Percentiles rank a stretch among this genome's conserved stretches.
Evolutionary conservation across 2,888 invertebrate genomes (phyloP).

Genomic region (Xestia xanthographa): DNA sequence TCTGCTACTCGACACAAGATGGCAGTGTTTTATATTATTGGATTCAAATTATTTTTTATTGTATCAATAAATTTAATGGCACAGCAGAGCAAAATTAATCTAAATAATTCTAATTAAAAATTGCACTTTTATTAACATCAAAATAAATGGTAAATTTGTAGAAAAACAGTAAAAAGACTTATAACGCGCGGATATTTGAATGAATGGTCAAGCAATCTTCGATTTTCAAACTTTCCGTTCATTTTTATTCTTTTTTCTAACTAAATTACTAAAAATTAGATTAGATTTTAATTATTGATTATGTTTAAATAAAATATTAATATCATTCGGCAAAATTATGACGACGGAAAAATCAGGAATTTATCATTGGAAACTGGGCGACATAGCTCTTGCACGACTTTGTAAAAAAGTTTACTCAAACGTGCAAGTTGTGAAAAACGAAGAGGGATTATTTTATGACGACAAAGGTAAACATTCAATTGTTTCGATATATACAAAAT

Average conservation of each 20-base stretch:
- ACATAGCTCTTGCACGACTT: slow-evolving; percentile 83
- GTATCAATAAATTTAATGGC: neutral
- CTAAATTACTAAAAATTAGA: neutral
- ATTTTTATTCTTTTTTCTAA: neutral
- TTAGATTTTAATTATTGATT: neutral
- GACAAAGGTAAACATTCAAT: slow-evolving; percentile 80
- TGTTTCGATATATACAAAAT: slow-evolving; percentile 43
- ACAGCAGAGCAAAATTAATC: neutral
- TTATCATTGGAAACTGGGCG: slow-evolving; percentile 86
- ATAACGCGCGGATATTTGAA: slow-evolving; percentile 58
- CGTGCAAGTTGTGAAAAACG: slow-evolving; percentile 84
- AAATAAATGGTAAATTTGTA: neutral
- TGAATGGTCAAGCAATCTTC: slow-evolving; percentile 34
- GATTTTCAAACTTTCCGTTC: slow-evolving; percentile 22
- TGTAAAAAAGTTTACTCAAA: slow-evolving; percentile 84
- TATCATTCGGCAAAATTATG: slow-evolving; percentile 38
- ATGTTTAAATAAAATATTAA: neutral
- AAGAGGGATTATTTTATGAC: slow-evolving; percentile 84
- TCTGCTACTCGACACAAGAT: slow-evolving; percentile 71
- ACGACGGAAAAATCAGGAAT: slow-evolving; percentile 73
- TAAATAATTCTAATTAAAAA: neutral
- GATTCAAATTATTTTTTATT: rapidly evolving
- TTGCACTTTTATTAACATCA: rapidly evolving
- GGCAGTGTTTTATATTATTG: slow-evolving; percentile 31
- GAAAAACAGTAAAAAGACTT: neutral